These are phyloP conservation scores for Drymodes brunneopygia DNA, from an alignment of 2,113 vertebrate species.

Conservation along the genomic window DNA sequence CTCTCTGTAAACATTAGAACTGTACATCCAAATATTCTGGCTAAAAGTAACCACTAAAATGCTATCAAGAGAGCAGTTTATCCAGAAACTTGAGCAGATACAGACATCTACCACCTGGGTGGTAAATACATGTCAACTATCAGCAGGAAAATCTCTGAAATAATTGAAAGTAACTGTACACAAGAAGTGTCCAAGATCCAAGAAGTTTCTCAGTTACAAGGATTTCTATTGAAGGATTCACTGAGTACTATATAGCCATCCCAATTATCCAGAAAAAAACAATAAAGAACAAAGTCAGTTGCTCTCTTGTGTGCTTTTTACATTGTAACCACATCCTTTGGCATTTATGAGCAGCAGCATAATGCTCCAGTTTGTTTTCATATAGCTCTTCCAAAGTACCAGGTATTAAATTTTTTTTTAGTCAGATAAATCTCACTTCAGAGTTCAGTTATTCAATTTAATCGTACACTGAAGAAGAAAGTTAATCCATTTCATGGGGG, in stretches of 20 bases:
- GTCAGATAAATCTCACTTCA: not conserved
- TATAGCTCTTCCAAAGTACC: not conserved
- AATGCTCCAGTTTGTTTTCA: not conserved
- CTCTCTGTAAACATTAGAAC: not conserved
- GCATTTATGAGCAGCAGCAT: not conserved
- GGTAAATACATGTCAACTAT: not conserved
- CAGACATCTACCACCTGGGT: not conserved
- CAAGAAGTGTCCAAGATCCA: not conserved
- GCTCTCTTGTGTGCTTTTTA: not conserved
- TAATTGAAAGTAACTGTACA: not conserved
- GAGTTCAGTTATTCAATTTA: not conserved
- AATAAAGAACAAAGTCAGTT: not conserved
- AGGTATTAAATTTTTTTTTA: not conserved
- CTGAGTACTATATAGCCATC: not conserved
- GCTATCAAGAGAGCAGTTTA: not conserved
- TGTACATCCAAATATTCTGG: not conserved
- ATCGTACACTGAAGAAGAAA: not conserved
- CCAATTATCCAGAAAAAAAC: not conserved
- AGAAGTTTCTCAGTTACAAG: not conserved
- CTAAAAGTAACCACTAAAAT: not conserved
- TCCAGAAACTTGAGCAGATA: not conserved
- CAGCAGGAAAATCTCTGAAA: not conserved
- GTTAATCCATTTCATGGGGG: not conserved
- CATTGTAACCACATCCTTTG: not conserved
- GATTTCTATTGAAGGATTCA: not conserved